Evolutionary conservation across 2,797 vertebrate genomes (phyloP).

Genomic region (Rhinella marina): DNA sequence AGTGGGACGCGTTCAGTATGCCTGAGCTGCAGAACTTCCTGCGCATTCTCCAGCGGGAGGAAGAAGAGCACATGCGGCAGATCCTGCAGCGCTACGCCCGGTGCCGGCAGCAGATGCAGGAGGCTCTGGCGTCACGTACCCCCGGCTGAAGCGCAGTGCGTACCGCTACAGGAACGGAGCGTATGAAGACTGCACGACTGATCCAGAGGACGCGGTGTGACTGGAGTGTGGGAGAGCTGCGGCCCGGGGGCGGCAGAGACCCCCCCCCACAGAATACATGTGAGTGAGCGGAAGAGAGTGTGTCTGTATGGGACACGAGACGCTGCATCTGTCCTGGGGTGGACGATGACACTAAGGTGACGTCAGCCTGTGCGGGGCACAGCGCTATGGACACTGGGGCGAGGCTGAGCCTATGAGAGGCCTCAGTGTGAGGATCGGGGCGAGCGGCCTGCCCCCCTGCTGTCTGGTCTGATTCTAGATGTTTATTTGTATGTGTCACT

Average conservation of each 20-base stretch:
- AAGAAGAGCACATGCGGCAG: slow-evolving; percentile 88
- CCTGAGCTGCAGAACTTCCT: slow-evolving; percentile 92
- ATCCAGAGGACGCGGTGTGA: slow-evolving; percentile 50
- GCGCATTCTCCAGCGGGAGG: slow-evolving; percentile 90
- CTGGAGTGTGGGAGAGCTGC: slow-evolving; percentile 17
- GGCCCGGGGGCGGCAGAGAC: background rate
- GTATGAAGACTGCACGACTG: slow-evolving; percentile 57
- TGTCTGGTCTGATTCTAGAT: background rate
- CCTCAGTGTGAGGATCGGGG: background rate
- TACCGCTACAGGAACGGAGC: background rate
- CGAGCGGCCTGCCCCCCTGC: background rate
- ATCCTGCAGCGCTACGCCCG: slow-evolving; percentile 85
- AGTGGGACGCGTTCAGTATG: slow-evolving; percentile 95
- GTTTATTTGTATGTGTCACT: background rate
- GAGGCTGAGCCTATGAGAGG: too few species aligned
- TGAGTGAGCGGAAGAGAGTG: slow-evolving; percentile 55
- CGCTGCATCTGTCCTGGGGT: slow-evolving; percentile 12
- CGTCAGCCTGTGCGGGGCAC: background rate
- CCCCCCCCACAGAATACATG: slow-evolving; percentile 40
- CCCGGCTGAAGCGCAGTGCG: slow-evolving; percentile 77
- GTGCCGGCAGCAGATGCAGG: slow-evolving; percentile 86
- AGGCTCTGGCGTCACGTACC: slow-evolving; percentile 78
- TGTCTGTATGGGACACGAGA: slow-evolving; percentile 49
- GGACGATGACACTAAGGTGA: background rate
- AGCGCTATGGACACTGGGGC: too few species aligned